Evolutionary conservation across 2,888 invertebrate species (phyloP), one percentile per base, ranked within the genome.

Genomic region (Ditula angustiorana): DNA sequence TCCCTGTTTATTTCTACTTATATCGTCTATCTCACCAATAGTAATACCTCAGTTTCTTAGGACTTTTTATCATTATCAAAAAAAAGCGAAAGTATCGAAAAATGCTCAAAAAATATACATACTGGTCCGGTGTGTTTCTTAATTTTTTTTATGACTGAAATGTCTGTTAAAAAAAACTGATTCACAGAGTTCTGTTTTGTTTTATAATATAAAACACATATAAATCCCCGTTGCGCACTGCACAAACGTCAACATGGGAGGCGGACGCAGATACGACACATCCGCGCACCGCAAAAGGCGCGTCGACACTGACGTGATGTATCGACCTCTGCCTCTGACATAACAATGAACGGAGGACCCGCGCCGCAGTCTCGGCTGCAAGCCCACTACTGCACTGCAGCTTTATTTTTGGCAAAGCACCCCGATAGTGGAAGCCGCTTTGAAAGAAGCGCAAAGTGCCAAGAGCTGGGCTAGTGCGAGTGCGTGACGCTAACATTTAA

Each of bases 301-400:
- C 88, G 87, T 77, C 86, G 83, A 80, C 74, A 91, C 91, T 74
- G 74, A 64, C 82, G 74, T 66, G 69, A 71, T 69, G 77, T 86
- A 86, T 86, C 86, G 86, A 87, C 86, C 86, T 76, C 75, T 13
- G 23, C 35, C 53, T 79, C 77, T 69, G 69, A 76, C 82, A 85
- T 83, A 81, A 85, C 84, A 87, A 87, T 87, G 86, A 85, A 85
- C 87, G 86, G 81, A 76, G 75, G 73, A 74, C 79, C 76, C 78
- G 79, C 81, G 77, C 87, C 89, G 90, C 90, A 89, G 84, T 87
- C 79, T 81, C 74, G 79, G 79, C 87, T 91, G 90, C 91, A 91
- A 89, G 88, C 85, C 81, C 77, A 78, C 80, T 82, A 89, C 92
- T 91, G 92, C 92, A 92, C 85, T 92, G 92, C 92, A 92, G 91